These are phyloP conservation scores for Phaethon lepturus DNA, from an alignment of 2,113 vertebrate species.

Conservation along the genomic window DNA sequence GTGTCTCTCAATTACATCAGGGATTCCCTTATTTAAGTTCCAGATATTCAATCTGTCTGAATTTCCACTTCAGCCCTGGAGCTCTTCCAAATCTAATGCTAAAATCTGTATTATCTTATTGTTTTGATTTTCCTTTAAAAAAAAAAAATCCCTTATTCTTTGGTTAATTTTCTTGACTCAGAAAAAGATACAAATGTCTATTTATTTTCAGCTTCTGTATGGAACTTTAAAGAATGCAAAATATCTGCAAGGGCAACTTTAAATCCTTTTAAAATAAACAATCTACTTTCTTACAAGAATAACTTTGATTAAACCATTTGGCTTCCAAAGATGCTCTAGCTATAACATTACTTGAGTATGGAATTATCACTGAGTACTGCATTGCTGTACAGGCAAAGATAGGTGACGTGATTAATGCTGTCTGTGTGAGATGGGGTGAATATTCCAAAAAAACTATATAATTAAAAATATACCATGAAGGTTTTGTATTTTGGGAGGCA, in stretches of 20 bases:
- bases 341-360: neutral
- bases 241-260: neutral
- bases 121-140: neutral
- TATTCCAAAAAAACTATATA: neutral
- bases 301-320: neutral
- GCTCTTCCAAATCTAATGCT: neutral
- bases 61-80: neutral
- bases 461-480: neutral
- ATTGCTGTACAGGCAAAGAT: neutral
- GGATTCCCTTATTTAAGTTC: neutral
- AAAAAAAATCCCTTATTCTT: neutral
- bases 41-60: neutral
- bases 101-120: neutral
- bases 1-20: neutral
- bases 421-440: neutral
- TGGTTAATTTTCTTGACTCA: neutral
- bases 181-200: neutral
- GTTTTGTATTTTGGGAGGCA: neutral
- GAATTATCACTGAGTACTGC: neutral
- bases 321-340: neutral
- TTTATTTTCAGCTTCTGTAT: neutral
- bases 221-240: neutral
- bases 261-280: neutral
- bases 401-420: neutral
- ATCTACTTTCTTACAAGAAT: neutral